Percentiles rank a stretch among this genome's conserved stretches.
phyloP scores from a whole-genome alignment of 2,797 vertebrate genomes.

The Catamblyrhynchus diadema region DNA sequence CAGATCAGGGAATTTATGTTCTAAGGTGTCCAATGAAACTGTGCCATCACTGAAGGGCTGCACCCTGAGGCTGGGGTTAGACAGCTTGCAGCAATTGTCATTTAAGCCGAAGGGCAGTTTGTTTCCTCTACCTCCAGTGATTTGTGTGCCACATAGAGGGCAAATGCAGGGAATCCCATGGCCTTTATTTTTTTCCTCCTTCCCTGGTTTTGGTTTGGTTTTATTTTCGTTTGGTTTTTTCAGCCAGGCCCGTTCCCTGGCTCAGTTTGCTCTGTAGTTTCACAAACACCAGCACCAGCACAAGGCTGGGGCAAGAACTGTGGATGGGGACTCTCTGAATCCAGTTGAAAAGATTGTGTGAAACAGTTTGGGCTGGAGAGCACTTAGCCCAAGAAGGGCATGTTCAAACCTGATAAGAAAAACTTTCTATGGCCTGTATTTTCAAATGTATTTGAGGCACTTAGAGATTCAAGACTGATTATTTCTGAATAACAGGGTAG shows the following conservation, averaged over 20 bases:
- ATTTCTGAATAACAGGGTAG: neutral
- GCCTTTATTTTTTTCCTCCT: neutral
- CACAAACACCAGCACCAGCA: neutral
- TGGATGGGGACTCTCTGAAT: neutral
- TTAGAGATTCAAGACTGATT: neutral
- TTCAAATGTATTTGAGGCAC: neutral
- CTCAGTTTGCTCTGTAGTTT: neutral
- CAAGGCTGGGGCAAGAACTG: neutral
- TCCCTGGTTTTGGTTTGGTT: neutral
- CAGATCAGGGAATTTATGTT: neutral
- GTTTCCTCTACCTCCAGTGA: neutral
- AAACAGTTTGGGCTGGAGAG: neutral
- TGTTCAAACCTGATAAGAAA: neutral
- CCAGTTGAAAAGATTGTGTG: neutral
- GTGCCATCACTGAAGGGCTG: neutral
- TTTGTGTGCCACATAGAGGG: neutral
- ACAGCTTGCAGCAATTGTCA: neutral
- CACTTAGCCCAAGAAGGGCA: neutral
- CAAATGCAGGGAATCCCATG: neutral
- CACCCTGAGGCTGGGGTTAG: neutral
- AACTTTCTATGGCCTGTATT: neutral
- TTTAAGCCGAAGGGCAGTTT: neutral
- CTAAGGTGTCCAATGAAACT: neutral
- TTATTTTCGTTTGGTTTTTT: neutral
- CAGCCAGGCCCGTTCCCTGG: neutral